phyloP scores from a whole-genome alignment of 2,888 invertebrate species.

The Watsonalla binaria region DNA sequence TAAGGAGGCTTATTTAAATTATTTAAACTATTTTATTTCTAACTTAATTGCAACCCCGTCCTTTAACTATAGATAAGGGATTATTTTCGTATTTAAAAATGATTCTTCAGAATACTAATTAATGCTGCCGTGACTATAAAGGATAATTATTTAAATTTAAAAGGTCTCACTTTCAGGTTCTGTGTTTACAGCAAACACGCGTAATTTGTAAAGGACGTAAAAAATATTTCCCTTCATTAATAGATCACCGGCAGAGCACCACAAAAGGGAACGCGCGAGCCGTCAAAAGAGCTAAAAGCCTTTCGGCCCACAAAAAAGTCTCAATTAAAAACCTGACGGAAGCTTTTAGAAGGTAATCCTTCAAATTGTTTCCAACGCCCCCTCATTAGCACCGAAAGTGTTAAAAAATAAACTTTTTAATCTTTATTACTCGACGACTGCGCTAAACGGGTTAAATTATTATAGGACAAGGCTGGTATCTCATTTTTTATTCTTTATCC shows the following conservation, averaged over 20 bases:
- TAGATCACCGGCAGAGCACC: conserved; percentile 64
- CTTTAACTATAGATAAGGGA: no score
- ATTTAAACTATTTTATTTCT: no score
- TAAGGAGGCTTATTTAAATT: no score
- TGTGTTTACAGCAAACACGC: conserved; percentile 10
- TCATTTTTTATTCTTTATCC: conserved; percentile 69
- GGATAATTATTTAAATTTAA: no score
- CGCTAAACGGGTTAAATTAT: conserved; percentile 77
- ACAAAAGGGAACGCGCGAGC: conserved; percentile 59
- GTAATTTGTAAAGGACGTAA: conserved; percentile 26
- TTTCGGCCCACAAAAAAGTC: conserved; percentile 75
- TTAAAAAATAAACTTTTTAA: conserved; percentile 79
- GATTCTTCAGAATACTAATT: no score
- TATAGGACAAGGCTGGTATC: conserved; percentile 64
- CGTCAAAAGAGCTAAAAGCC: conserved; percentile 75
- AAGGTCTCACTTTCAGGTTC: no score
- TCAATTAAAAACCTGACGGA: conserved; percentile 79
- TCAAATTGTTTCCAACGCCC: conserved; percentile 79
- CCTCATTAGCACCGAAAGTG: conserved; percentile 79
- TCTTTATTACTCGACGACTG: conserved; percentile 75
- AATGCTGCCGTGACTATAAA: no score
- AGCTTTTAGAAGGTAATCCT: conserved; percentile 79
- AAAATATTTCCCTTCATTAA: conserved; percentile 67
- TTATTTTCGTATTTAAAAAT: no score
- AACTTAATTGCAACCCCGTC: no score